These are phyloP conservation scores for Pygocentrus nattereri DNA, from an alignment of 2,797 vertebrate genomes.

Conservation along the genomic window DNA sequence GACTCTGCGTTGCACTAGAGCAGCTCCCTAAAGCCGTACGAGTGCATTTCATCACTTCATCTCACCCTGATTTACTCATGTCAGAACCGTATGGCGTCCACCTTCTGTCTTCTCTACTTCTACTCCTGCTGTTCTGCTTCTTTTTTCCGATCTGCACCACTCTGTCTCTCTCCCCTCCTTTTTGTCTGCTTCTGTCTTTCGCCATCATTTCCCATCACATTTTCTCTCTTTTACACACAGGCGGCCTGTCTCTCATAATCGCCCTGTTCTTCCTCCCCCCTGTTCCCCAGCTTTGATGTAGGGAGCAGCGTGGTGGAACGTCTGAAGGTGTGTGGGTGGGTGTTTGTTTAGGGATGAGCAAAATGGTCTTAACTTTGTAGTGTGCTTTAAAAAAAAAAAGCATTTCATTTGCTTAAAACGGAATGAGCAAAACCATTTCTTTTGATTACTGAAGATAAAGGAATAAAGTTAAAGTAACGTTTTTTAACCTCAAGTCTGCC, in stretches of 20 bases:
- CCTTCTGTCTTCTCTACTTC: conserved; percentile 29
- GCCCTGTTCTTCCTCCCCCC: conserved; percentile 11
- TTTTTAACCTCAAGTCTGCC: background rate
- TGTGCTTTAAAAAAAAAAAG: background rate
- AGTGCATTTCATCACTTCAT: conserved; percentile 34
- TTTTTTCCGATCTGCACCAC: conserved; percentile 18
- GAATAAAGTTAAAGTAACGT: background rate
- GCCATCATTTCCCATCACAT: background rate
- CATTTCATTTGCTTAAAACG: background rate
- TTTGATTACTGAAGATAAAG: background rate
- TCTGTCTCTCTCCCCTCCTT: background rate
- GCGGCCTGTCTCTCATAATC: conserved; percentile 16
- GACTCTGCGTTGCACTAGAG: conserved; percentile 6
- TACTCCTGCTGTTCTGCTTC: background rate
- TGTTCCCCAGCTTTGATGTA: background rate
- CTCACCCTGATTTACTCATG: conserved; percentile 36
- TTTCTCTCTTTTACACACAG: background rate
- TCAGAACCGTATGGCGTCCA: conserved; percentile 30
- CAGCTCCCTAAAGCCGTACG: conserved; percentile 22
- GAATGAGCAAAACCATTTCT: background rate
- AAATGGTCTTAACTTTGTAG: background rate
- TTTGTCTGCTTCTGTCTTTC: background rate
- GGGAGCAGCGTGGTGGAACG: background rate
- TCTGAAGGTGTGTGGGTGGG: background rate
- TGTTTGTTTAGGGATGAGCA: no score